Percentiles rank a stretch among this genome's conserved stretches.
Conservation (phyloP, 2,888 invertebrate genomes). For the Amphipyra tragopoginis region DNA sequence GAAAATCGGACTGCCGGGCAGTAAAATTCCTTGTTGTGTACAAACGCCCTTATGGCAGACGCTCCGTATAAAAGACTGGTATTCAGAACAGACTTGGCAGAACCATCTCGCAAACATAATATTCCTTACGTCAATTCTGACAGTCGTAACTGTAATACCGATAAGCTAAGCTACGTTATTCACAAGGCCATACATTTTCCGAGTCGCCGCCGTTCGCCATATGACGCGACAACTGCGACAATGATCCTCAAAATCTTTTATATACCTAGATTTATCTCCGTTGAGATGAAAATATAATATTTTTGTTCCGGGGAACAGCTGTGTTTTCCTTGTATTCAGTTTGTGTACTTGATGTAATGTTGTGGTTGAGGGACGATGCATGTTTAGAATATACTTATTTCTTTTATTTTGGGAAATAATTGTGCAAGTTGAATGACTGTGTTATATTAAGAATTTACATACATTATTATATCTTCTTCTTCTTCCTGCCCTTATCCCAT, state of each 20-base stretch:
- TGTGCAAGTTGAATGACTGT: too few species aligned
- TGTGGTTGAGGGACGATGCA: neutral
- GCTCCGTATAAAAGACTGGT: too few species aligned
- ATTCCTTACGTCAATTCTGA: neutral
- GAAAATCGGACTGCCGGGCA: too few species aligned
- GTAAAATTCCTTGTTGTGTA: too few species aligned
- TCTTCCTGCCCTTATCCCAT: too few species aligned
- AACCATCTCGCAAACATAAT: too few species aligned
- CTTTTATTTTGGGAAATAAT: too few species aligned
- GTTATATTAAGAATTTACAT: too few species aligned
- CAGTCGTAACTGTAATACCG: constrained; percentile 2
- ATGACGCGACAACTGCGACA: constrained; percentile 57
- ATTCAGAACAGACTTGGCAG: too few species aligned
- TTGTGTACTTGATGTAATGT: neutral
- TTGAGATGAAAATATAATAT: constrained; percentile 25
- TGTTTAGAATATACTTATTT: neutral
- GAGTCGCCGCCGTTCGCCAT: constrained; percentile 54
- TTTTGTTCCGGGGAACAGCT: constrained; percentile 27
- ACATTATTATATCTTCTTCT: too few species aligned
- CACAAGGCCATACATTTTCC: constrained; percentile 42
- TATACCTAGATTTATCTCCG: constrained; percentile 42
- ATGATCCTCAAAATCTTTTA: constrained; percentile 60
- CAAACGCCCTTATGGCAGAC: too few species aligned
- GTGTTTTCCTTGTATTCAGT: constrained; percentile 16
- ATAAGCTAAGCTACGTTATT: constrained; percentile 21